Evolutionary conservation across 2,113 vertebrate species (phyloP).

Genomic region (Neotoma lepida): DNA sequence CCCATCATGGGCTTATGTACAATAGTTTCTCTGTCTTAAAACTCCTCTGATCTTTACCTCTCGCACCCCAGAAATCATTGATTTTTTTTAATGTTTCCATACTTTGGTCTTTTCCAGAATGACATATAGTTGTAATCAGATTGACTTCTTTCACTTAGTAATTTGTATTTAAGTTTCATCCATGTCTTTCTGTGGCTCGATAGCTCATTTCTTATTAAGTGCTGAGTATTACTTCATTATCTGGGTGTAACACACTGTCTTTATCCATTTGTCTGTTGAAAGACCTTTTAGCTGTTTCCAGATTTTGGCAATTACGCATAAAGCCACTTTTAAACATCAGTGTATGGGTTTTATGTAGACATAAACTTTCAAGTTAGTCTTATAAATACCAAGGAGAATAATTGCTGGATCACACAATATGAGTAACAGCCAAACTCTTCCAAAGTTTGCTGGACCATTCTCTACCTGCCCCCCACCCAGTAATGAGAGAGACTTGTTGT

Average conservation of each 20-base stretch:
- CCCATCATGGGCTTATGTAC: not conserved
- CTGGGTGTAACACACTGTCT: not conserved
- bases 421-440: constrained; percentile 7
- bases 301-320: not conserved
- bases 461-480: not conserved
- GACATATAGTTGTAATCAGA: not conserved
- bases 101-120: constrained; percentile 1
- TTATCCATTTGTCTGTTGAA: constrained; percentile 13
- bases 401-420: not conserved
- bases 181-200: not conserved
- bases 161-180: not conserved
- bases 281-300: not conserved
- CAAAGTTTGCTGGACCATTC: not conserved
- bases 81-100: not conserved
- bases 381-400: not conserved
- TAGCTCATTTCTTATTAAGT: not conserved
- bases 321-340: not conserved
- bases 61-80: not conserved
- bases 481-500: not conserved
- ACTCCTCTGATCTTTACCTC: not conserved
- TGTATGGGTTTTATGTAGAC: not conserved
- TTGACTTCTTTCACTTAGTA: constrained; percentile 22
- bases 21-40: not conserved
- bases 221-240: not conserved
- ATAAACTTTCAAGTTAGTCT: not conserved